phyloP scores from a whole-genome alignment of 2,797 vertebrate species.

The Graptemys geographica region DNA sequence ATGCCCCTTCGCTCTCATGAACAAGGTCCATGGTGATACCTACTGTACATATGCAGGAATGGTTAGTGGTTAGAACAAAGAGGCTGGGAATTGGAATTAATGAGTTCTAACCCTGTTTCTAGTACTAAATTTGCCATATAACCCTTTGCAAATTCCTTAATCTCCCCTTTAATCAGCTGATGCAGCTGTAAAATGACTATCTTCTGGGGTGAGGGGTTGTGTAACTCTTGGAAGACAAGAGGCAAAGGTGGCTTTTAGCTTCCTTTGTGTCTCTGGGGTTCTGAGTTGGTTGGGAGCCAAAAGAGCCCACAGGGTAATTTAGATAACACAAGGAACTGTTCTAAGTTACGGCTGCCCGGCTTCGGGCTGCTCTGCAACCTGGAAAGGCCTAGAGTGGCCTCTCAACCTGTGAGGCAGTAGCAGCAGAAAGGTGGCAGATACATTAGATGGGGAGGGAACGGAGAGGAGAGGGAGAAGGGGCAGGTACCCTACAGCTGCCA shows the following conservation, averaged over 20 bases:
- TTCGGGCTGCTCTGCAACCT: neutral
- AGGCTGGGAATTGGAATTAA: rapidly evolving
- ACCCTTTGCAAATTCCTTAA: neutral
- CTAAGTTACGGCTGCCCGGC: neutral
- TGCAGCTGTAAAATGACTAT: neutral
- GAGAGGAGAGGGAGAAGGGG: neutral
- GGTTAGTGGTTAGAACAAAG: neutral
- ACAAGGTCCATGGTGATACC: neutral
- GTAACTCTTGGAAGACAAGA: neutral
- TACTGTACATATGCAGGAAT: neutral
- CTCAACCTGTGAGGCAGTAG: neutral
- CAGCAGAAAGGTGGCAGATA: neutral
- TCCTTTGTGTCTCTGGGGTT: neutral
- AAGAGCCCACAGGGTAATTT: neutral
- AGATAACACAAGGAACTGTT: neutral
- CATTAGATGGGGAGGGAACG: rapidly evolving
- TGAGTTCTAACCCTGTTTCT: neutral
- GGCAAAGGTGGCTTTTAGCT: neutral
- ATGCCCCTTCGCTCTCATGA: neutral
- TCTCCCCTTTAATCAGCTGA: neutral
- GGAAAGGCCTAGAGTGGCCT: neutral
- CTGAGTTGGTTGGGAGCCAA: neutral
- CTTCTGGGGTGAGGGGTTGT: neutral
- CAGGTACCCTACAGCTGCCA: neutral
- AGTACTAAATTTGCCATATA: neutral